Percentiles rank a stretch among this genome's conserved stretches.
Evolutionary conservation across 2,797 vertebrate genomes (phyloP).

Genomic region (Sorex maritimensis): DNA sequence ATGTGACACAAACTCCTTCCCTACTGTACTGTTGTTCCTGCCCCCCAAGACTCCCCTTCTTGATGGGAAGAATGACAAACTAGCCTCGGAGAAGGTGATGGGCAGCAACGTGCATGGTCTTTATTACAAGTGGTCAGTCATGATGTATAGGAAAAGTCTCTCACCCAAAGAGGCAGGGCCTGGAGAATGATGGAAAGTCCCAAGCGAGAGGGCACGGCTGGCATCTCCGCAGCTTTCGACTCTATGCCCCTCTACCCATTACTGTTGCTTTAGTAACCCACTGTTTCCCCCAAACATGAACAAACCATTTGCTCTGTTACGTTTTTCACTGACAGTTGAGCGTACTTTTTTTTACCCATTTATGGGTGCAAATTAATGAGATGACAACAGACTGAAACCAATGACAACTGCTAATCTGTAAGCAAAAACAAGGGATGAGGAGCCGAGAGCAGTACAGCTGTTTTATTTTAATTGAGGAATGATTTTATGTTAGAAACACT

Average conservation of each 20-base stretch:
- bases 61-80: neutral
- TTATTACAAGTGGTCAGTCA: too few species aligned
- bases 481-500: slow-evolving; percentile 92
- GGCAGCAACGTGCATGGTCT: too few species aligned
- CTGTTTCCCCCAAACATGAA: slow-evolving; percentile 50
- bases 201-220: neutral
- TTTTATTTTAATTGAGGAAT: slow-evolving; percentile 92
- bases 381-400: slow-evolving; percentile 90
- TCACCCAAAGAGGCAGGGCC: neutral
- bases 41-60: too few species aligned
- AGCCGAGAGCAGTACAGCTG: slow-evolving; percentile 90
- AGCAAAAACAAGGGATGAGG: slow-evolving; percentile 90
- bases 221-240: fast-evolving
- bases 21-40: too few species aligned
- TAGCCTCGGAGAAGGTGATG: neutral
- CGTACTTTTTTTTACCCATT: slow-evolving; percentile 87
- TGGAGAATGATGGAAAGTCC: neutral
- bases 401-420: slow-evolving; percentile 92
- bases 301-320: slow-evolving; percentile 72
- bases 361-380: slow-evolving; percentile 91
- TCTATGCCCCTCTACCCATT: neutral
- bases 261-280: neutral
- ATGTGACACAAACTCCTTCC: too few species aligned
- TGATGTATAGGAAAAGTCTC: neutral
- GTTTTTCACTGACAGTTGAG: slow-evolving; percentile 81